A percentile compares a stretch with the other conserved stretches of the same genome.
phyloP scores from a whole-genome alignment of 2,113 vertebrate genomes.

The Okapia johnstoni region DNA sequence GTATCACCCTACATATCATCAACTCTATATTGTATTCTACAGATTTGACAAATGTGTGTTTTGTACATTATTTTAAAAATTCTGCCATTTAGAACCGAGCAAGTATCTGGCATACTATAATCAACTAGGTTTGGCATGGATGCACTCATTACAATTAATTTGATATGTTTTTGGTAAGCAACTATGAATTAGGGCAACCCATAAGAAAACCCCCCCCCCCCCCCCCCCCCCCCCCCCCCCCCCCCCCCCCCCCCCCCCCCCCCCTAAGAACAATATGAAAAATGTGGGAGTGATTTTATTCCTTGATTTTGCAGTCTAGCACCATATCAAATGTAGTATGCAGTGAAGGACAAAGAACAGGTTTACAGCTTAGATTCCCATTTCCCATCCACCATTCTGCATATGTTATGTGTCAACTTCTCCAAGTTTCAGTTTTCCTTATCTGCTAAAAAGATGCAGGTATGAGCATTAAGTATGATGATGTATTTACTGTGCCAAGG shows the following conservation, averaged over 20 bases:
- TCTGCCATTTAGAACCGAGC: neutral
- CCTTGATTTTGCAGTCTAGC: neutral
- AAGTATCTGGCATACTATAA: neutral
- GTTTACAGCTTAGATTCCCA: neutral
- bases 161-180: neutral
- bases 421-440: neutral
- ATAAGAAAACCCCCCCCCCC: too few species aligned
- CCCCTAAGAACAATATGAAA: conserved; percentile 12
- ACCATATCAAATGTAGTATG: neutral
- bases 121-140: neutral
- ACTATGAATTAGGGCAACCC: neutral
- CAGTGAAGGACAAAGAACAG: neutral
- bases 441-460: neutral
- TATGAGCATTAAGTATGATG: neutral
- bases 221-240: too few species aligned
- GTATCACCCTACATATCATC: neutral
- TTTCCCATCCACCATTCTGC: neutral
- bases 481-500: neutral
- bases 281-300: neutral
- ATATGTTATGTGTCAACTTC: neutral
- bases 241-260: too few species aligned
- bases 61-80: neutral
- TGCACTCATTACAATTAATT: neutral
- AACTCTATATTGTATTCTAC: neutral
- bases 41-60: neutral